A percentile compares a stretch with the other conserved stretches of the same genome.
Evolutionary conservation across 2,888 invertebrate species (phyloP).

Genomic region (Iphiclides podalirius): DNA sequence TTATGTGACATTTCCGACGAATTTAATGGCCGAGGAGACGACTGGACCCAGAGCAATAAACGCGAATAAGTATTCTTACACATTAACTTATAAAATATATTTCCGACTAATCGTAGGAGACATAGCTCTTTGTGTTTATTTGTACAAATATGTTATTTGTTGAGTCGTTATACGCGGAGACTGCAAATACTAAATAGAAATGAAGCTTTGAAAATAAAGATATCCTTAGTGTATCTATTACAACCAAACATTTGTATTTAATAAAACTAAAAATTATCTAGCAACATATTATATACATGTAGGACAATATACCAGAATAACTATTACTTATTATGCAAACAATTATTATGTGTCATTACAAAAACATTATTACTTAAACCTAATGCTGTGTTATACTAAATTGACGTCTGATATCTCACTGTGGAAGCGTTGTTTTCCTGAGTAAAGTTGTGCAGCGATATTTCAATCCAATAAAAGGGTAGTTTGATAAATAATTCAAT

Average conservation of each 20-base stretch:
- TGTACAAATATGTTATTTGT: not conserved
- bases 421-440: slow-evolving; percentile 47
- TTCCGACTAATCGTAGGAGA: slow-evolving; percentile 32
- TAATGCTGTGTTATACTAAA: slow-evolving; percentile 26
- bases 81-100: slow-evolving; percentile 69
- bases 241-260: no score
- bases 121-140: slow-evolving; percentile 1
- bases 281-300: no score
- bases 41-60: slow-evolving; percentile 74
- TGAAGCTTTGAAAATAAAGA: no score
- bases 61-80: slow-evolving; percentile 72
- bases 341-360: no score
- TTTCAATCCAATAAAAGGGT: slow-evolving; percentile 74
- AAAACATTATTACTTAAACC: no score
- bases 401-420: slow-evolving; percentile 32
- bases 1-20: slow-evolving; percentile 74
- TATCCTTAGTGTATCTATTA: no score
- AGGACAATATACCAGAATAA: no score
- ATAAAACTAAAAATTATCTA: no score
- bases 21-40: slow-evolving; percentile 73
- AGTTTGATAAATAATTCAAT: slow-evolving; percentile 76
- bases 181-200: no score
- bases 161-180: no score
- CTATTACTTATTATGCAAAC: no score
- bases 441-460: slow-evolving; percentile 50